Percentiles rank a stretch among this genome's conserved stretches.
phyloP scores from a whole-genome alignment of 2,113 vertebrate genomes.

The Periophthalmus modestus region DNA sequence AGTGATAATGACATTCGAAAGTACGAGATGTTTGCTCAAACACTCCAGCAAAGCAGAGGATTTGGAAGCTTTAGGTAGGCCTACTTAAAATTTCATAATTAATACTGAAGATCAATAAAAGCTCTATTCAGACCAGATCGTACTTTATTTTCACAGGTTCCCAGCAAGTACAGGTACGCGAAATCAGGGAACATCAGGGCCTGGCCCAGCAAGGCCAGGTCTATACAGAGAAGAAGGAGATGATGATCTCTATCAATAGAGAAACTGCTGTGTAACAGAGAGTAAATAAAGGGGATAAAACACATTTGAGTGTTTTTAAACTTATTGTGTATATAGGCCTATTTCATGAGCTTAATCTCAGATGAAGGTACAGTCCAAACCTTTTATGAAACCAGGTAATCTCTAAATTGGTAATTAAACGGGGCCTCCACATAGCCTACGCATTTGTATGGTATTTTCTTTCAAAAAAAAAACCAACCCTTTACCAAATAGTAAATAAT shows the following conservation, averaged over 20 bases:
- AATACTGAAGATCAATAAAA: conserved; percentile 39
- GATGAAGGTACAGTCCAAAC: too few species aligned
- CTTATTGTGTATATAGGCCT: too few species aligned
- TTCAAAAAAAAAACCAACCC: too few species aligned
- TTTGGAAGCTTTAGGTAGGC: conserved; percentile 99
- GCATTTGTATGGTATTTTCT: too few species aligned
- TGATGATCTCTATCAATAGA: conserved; percentile 81
- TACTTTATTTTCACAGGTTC: conserved; percentile 62
- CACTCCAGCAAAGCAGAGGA: conserved; percentile 97
- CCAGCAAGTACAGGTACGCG: conserved; percentile 69
- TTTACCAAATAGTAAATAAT: too few species aligned
- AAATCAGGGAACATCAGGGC: conserved; percentile 48
- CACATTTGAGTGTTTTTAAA: background rate
- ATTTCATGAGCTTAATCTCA: too few species aligned
- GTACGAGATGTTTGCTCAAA: conserved; percentile 99
- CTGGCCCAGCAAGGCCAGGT: conserved; percentile 48
- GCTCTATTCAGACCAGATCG: background rate
- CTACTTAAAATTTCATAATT: conserved; percentile 89
- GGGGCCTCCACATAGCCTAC: too few species aligned
- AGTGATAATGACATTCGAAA: conserved; percentile 98
- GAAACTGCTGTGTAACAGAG: background rate
- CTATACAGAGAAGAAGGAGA: conserved; percentile 70
- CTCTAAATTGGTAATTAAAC: too few species aligned
- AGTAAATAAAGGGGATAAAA: background rate
- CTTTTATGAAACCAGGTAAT: too few species aligned